A percentile compares a stretch with the other conserved stretches of the same genome.
phyloP scores from a whole-genome alignment of 2,797 vertebrate genomes.

The Galaxias olidus region DNA sequence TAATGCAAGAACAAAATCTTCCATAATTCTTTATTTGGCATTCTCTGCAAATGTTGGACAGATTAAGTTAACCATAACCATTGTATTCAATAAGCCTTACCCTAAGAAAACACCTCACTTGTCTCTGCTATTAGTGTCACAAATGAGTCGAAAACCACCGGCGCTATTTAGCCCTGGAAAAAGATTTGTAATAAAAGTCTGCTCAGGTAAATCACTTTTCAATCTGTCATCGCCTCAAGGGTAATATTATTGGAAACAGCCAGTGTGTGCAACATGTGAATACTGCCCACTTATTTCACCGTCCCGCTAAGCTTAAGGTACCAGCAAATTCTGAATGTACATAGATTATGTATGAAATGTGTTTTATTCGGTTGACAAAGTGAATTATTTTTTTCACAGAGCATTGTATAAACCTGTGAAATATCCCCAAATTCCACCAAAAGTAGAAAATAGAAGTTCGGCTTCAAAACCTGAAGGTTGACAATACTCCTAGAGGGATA shows the following conservation, averaged over 20 bases:
- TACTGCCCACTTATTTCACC: constrained; percentile 58
- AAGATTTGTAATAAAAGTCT: constrained; percentile 70
- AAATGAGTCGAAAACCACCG: constrained; percentile 50
- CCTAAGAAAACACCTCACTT: constrained; percentile 47
- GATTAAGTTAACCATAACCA: background rate
- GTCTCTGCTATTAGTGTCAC: constrained; percentile 56
- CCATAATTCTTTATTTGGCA: constrained; percentile 4
- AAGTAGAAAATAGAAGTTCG: no score
- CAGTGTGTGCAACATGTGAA: constrained; percentile 67
- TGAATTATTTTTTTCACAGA: no score
- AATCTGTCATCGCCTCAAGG: constrained; percentile 69
- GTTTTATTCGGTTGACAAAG: constrained; percentile 35
- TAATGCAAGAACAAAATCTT: constrained; percentile 7
- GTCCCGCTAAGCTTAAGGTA: constrained; percentile 48
- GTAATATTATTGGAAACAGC: constrained; percentile 76
- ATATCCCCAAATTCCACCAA: no score
- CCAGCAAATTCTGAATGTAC: constrained; percentile 57
- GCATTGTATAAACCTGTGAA: no score
- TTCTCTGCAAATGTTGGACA: constrained; percentile 16
- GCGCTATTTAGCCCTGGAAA: constrained; percentile 52
- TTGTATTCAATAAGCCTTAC: background rate
- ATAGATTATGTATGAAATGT: constrained; percentile 53
- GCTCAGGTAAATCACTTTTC: constrained; percentile 74
- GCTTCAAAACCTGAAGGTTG: background rate
- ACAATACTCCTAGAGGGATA: constrained; percentile 30